A percentile compares a stretch with the other conserved stretches of the same genome.
Evolutionary conservation across 23 tunicate genomes (phyloP).

Genomic region (Oikopleura vanhoeffeni): DNA sequence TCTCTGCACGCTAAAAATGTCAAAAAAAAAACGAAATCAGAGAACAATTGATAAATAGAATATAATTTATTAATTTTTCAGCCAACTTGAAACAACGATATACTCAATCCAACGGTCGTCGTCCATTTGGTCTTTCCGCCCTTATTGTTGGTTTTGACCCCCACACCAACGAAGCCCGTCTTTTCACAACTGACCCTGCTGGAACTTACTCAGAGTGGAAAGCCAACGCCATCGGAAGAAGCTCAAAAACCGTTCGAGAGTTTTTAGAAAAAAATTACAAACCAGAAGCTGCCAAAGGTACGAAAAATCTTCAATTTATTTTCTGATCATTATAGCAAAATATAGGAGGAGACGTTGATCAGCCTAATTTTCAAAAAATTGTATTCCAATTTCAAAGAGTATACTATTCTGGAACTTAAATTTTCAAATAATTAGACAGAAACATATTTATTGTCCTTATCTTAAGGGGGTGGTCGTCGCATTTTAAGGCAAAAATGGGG

Average conservation of each 20-base stretch:
- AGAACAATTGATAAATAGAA: not conserved
- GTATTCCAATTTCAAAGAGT: no score
- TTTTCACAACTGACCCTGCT: slow-evolving; percentile 83
- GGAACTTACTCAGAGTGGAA: slow-evolving; percentile 92
- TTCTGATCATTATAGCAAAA: no score
- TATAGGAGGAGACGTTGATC: no score
- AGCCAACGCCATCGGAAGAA: slow-evolving; percentile 95
- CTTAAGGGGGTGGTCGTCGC: no score
- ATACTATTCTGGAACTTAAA: no score
- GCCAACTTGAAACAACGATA: slow-evolving; percentile 25
- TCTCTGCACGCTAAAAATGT: no score
- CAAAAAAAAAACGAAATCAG: not conserved
- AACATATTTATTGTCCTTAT: no score
- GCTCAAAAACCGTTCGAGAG: slow-evolving; percentile 90
- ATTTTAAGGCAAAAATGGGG: no score
- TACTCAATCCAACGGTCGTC: slow-evolving; percentile 71
- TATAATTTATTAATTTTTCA: not conserved
- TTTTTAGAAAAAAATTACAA: slow-evolving; percentile 74
- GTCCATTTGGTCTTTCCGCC: slow-evolving; percentile 88
- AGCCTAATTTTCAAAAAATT: no score
- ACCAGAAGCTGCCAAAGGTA: slow-evolving; percentile 28
- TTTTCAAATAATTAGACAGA: no score
- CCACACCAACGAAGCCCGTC: slow-evolving; percentile 40
- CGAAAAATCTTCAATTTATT: no score
- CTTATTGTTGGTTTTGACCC: slow-evolving; percentile 69